A percentile compares a stretch with the other conserved stretches of the same genome.
These are phyloP conservation scores for Pristis pectinata DNA, from an alignment of 2,797 vertebrate species.

Conservation along the genomic window DNA sequence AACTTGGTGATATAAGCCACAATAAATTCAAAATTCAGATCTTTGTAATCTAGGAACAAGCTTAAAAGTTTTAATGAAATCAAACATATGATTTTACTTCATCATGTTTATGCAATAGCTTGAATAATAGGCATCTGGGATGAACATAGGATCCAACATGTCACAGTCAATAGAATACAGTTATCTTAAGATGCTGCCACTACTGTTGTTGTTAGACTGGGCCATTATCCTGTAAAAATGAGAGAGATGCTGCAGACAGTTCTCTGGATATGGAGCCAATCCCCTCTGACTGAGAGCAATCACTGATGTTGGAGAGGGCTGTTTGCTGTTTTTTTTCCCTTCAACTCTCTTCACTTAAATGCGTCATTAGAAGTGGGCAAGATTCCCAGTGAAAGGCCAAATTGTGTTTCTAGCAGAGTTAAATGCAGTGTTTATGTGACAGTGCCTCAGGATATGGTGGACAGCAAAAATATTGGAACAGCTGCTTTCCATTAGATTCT, in stretches of 20 bases:
- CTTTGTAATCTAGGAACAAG: not conserved
- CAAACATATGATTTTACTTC: not conserved
- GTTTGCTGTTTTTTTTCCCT: not conserved
- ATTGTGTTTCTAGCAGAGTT: not conserved
- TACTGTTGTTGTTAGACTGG: not conserved
- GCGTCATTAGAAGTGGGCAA: conserved; percentile 9
- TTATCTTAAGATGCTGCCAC: not conserved
- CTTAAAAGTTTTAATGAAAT: not conserved
- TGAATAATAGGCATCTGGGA: not conserved
- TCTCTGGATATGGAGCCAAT: not conserved
- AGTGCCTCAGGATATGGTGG: not conserved
- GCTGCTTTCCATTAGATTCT: conserved; percentile 9
- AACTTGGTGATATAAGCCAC: not conserved
- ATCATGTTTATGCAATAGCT: not conserved
- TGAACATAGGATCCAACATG: not conserved
- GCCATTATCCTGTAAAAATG: not conserved
- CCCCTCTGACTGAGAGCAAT: not conserved
- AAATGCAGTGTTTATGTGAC: not conserved
- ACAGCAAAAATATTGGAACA: conserved; percentile 9
- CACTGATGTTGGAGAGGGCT: not conserved
- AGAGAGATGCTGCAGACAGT: not conserved
- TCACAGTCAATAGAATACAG: not conserved
- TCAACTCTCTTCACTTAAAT: not conserved
- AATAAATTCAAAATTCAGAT: not conserved
- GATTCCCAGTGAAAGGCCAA: not conserved